Evolutionary conservation across 2,888 invertebrate genomes (phyloP).

Genomic region (Drosophila macrospina): DNA sequence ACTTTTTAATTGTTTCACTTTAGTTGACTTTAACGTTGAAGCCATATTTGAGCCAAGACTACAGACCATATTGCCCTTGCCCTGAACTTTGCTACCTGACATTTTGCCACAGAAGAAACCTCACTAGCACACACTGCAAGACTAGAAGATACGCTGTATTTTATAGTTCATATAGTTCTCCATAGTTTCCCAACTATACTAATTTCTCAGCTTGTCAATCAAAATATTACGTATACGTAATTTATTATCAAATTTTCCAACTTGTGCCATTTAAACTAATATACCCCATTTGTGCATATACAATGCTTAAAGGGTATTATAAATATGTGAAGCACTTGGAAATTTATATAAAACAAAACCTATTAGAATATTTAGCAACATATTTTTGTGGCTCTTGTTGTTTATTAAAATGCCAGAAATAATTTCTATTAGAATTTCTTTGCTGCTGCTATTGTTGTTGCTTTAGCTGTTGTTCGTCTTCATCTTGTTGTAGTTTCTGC

Average conservation of each 20-base stretch:
- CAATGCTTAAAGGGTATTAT: neutral
- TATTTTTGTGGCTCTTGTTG: conserved; percentile 53
- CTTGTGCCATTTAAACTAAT: neutral
- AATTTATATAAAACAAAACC: conserved; percentile 40
- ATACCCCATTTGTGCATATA: neutral
- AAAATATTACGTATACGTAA: neutral
- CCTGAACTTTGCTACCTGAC: conserved; percentile 24
- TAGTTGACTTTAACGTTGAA: conserved; percentile 1
- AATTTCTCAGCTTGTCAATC: neutral
- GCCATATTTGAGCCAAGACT: neutral
- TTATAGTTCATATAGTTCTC: neutral
- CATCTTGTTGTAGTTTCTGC: conserved; percentile 4
- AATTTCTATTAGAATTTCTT: conserved; percentile 64
- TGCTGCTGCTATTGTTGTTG: conserved; percentile 30
- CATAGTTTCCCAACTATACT: neutral
- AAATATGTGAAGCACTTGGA: conserved; percentile 37
- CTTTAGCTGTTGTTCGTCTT: neutral
- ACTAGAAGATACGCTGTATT: neutral
- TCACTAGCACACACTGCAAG: neutral
- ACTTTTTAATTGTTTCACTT: conserved; percentile 12
- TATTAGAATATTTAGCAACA: conserved; percentile 52
- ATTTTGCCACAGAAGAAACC: neutral
- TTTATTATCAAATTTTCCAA: too few relatives aligned
- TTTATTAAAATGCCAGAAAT: conserved; percentile 76
- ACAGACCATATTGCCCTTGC: neutral